Percentiles rank a stretch among this genome's conserved stretches.
Evolutionary conservation across 2,113 vertebrate species (phyloP).

Genomic region (Gadus macrocephalus): DNA sequence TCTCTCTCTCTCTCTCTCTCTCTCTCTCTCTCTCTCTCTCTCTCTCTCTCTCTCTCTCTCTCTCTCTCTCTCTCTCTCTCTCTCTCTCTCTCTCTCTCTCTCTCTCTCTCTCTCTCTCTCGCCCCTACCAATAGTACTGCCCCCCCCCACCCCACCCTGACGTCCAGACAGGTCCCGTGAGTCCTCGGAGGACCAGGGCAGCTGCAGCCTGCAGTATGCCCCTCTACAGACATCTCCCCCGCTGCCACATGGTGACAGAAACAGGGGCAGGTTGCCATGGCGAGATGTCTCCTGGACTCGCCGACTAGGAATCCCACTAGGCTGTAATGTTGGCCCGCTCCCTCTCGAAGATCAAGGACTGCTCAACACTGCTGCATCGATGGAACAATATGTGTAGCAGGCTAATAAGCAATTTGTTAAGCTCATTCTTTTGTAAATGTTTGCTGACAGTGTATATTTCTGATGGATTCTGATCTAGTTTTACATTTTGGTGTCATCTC

Average conservation of each 20-base stretch:
- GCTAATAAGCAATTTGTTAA: not conserved
- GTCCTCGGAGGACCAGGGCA: slow-evolving; percentile 49
- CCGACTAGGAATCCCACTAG: slow-evolving; percentile 16
- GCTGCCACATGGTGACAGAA: slow-evolving; percentile 15
- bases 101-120: slow-evolving; percentile 21
- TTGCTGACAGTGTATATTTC: not conserved
- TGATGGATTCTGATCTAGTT: too few relatives aligned
- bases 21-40: slow-evolving; percentile 27
- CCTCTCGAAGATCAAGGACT: not conserved
- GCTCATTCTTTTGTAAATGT: slow-evolving; percentile 9
- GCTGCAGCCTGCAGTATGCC: slow-evolving; percentile 39
- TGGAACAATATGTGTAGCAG: slow-evolving; percentile 22
- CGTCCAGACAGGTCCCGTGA: slow-evolving; percentile 32
- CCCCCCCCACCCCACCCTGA: not conserved
- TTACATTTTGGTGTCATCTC: too few relatives aligned
- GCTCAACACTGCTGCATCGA: slow-evolving; percentile 16
- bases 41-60: slow-evolving; percentile 23
- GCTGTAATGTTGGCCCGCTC: slow-evolving; percentile 2
- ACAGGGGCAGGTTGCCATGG: slow-evolving; percentile 7
- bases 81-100: not conserved
- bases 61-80: not conserved
- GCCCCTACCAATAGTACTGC: not conserved
- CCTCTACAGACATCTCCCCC: slow-evolving; percentile 42
- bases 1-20: slow-evolving; percentile 21
- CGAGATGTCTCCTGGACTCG: slow-evolving; percentile 8